phyloP scores from a whole-genome alignment of 2,888 invertebrate species.

The Limnephilus auricula region DNA sequence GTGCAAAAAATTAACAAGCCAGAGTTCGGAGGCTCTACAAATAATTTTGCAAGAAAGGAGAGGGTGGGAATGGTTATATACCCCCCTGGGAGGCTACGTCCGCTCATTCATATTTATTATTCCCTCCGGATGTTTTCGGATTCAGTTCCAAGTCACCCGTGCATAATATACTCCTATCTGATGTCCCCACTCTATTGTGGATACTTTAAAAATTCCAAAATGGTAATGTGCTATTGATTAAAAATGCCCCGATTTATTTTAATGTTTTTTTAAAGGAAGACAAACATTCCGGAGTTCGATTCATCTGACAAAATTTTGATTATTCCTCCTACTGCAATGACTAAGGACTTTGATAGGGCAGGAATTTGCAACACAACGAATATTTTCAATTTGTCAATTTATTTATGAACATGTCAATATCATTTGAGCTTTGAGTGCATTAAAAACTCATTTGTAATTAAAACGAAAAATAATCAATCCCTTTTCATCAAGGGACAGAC shows the following conservation, averaged over 20 bases:
- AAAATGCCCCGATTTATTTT: not conserved
- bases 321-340: too few species aligned
- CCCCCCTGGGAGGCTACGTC: not conserved
- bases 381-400: not conserved
- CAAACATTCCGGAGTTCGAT: too few species aligned
- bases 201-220: not conserved
- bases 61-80: not conserved
- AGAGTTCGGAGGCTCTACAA: not conserved
- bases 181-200: not conserved
- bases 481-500: too few species aligned
- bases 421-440: too few species aligned
- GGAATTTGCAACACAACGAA: too few species aligned
- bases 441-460: too few species aligned
- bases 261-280: not conserved
- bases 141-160: not conserved
- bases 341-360: too few species aligned
- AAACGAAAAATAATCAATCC: too few species aligned
- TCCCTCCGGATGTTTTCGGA: not conserved
- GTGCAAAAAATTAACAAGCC: not conserved
- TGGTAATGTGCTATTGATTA: too few species aligned
- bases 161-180: not conserved
- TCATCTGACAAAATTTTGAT: too few species aligned
- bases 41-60: not conserved
- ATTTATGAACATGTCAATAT: not conserved
- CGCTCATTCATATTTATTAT: not conserved